phyloP scores from a whole-genome alignment of 2,888 invertebrate genomes.

The Tricholauxania praeusta region DNA sequence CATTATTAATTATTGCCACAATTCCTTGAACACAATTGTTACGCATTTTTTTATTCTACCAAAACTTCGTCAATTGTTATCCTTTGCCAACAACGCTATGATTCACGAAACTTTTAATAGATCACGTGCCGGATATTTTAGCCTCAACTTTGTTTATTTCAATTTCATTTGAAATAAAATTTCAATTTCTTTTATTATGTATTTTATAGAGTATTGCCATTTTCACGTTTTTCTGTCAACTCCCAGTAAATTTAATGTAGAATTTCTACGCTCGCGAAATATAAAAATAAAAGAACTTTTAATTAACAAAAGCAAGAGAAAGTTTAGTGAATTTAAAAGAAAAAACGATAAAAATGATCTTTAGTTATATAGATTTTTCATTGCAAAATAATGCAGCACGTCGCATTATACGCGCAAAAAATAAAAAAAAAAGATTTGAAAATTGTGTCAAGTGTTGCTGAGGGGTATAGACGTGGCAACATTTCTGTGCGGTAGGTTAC shows the following conservation, averaged over 20 bases:
- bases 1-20: too few species aligned
- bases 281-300: not conserved
- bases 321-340: not conserved
- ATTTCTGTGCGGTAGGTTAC: not conserved
- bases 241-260: not conserved
- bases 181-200: slow-evolving; percentile 10
- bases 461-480: not conserved
- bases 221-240: not conserved
- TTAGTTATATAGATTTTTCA: not conserved
- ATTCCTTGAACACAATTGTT: too few species aligned
- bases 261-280: not conserved
- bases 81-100: too few species aligned
- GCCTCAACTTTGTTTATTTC: slow-evolving; percentile 20
- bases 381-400: slow-evolving; percentile 10
- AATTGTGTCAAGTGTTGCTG: slow-evolving; percentile 17
- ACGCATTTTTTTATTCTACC: too few species aligned
- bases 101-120: not conserved
- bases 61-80: too few species aligned
- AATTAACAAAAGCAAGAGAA: not conserved
- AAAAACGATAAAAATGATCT: not conserved
- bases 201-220: not conserved
- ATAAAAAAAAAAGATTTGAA: slow-evolving; percentile 8
- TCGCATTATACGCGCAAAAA: not conserved
- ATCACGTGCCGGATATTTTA: slow-evolving; percentile 7
- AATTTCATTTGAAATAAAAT: slow-evolving; percentile 12